Base-by-base conservation (phyloP, 2,113 vertebrate genomes). In the Myotis yumanensis region DNA sequence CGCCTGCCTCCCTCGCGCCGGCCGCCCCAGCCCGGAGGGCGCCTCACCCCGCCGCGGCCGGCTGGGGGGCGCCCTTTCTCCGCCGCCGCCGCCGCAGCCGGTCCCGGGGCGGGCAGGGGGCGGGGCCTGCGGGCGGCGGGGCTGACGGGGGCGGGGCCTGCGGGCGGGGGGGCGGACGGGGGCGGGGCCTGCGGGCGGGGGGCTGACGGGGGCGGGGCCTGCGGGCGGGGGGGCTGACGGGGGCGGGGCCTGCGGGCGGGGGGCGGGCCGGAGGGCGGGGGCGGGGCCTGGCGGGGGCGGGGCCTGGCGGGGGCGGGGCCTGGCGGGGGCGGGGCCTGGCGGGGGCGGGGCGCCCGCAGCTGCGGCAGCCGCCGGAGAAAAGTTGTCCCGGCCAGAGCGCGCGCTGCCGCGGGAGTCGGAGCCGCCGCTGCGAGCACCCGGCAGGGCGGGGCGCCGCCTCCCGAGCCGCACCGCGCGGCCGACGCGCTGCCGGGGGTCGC, bases 341-440 rank as follows among this genome's bases (percentile, higher is more conserved):
- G n/a, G 52, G 11, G 86, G 52, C 64, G 86, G 73, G 57, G 20
- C 28, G 28, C 22, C 40, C 5, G 91, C 75, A 23, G 96, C 89
- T 2, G 91, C 89, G 1, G 68, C 35, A 22, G 51, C 54, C 28
- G 89, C 79, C 28, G 68, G 71, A 87, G 86, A 96, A 97, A 96
- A 97, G 95, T 96, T 96, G 88, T 91, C n/a, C 84, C 0, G 94
- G 80, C 83, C 90, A 7, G 90, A 86, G 75, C 89, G 87, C 52
- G 46, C 75, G 91, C 82, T 46, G 89, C 86, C 25, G 77, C 89
- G 73, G 43, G 43, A 46, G 43, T 46, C 43, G 12, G 80, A 82
- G 59, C 57, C 10, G 37, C 73, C 35, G 30, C 62, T 14, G 77
- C 76, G 11, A 2, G 77, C 35, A 5, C 1, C 16, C 48, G 3